Conservation (phyloP, 2,888 invertebrate species). For the Pachliopta kotzebuea region DNA sequence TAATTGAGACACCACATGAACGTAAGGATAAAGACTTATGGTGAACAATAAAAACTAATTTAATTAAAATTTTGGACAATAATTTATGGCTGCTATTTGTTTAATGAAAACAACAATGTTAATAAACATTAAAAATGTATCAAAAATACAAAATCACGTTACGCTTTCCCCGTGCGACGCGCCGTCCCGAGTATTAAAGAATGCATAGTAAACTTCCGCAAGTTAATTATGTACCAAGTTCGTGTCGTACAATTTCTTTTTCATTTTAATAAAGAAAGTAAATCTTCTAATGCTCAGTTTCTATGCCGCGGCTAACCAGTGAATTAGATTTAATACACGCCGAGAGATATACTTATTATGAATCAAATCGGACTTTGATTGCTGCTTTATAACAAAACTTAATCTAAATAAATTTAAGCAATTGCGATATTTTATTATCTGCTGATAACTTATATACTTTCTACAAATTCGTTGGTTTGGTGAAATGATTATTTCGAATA, state of each 20-base stretch:
- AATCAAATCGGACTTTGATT: background rate
- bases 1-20: too few species aligned
- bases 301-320: background rate
- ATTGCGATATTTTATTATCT: background rate
- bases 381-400: background rate
- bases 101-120: constrained; percentile 3
- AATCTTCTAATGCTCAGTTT: constrained; percentile 17
- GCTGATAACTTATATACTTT: background rate
- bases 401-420: background rate
- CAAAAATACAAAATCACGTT: constrained; percentile 24
- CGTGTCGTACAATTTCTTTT: constrained; percentile 29
- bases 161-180: constrained; percentile 27
- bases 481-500: background rate
- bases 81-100: background rate
- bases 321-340: constrained; percentile 9
- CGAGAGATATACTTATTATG: constrained; percentile 4
- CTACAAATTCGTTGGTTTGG: background rate
- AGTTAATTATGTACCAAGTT: constrained; percentile 28
- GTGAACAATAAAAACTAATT: background rate
- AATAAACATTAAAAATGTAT: constrained; percentile 11
- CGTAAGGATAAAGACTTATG: too few species aligned
- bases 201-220: constrained; percentile 28
- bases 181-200: constrained; percentile 24
- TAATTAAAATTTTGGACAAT: background rate
- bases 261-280: constrained; percentile 31